Evolutionary conservation across 2,888 invertebrate species (phyloP).

Genomic region (Eueremaeus valkanovi): DNA sequence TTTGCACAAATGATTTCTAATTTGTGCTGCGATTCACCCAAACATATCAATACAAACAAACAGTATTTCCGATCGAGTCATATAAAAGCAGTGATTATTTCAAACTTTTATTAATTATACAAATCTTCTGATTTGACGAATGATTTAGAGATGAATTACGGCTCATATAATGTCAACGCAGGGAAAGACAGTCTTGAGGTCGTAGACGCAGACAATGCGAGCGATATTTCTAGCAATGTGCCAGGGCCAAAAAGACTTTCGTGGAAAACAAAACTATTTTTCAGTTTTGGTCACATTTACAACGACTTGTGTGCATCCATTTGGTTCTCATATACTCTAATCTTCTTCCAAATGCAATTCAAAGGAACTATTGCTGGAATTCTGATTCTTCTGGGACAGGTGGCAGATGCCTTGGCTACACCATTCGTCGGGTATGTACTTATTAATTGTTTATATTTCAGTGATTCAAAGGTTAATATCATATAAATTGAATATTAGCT

Average conservation of each 20-base stretch:
- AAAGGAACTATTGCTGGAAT: slow-evolving; percentile 46
- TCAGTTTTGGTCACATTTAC: slow-evolving; percentile 76
- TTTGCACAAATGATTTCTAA: too few relatives aligned
- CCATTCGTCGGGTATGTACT: slow-evolving; percentile 72
- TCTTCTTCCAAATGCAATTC: slow-evolving; percentile 44
- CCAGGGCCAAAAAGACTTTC: slow-evolving; percentile 5
- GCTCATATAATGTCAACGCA: not conserved
- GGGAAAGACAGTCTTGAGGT: not conserved
- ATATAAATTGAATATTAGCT: not conserved
- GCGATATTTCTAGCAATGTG: not conserved
- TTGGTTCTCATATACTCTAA: slow-evolving; percentile 76
- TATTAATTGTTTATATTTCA: not conserved
- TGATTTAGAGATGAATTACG: not conserved
- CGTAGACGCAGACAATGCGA: not conserved
- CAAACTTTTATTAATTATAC: not conserved
- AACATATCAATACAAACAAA: too few relatives aligned
- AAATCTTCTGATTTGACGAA: too few relatives aligned
- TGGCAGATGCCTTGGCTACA: slow-evolving; percentile 79
- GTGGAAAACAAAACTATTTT: slow-evolving; percentile 56
- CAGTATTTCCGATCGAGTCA: too few relatives aligned
- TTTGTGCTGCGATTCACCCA: too few relatives aligned
- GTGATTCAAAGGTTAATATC: too few relatives aligned
- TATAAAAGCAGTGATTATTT: too few relatives aligned
- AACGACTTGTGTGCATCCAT: slow-evolving; percentile 90
- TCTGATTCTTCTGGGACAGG: slow-evolving; percentile 55